Conservation (phyloP, 2,797 vertebrate genomes). For the Poliocrania exsul region DNA sequence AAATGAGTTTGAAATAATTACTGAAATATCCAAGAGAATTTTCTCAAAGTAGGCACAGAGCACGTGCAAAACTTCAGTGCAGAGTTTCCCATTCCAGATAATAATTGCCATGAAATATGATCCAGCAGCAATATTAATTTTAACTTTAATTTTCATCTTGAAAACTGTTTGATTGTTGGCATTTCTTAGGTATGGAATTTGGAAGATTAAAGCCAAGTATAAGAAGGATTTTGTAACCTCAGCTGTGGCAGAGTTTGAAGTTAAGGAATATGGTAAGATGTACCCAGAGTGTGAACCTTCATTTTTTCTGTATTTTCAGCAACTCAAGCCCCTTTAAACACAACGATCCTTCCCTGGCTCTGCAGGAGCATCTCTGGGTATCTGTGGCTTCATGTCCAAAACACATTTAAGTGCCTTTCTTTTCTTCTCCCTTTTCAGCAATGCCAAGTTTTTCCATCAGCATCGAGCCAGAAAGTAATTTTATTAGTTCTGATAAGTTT, state of each 20-base stretch:
- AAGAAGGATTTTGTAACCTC: constrained; percentile 83
- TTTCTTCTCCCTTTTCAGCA: constrained; percentile 77
- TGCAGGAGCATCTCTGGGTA: background rate
- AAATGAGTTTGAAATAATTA: background rate
- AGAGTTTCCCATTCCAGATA: background rate
- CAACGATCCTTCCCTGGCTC: background rate
- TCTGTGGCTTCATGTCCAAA: background rate
- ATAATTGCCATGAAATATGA: background rate
- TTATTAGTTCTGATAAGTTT: constrained; percentile 82
- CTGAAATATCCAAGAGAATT: background rate
- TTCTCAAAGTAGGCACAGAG: background rate
- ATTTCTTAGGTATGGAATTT: constrained; percentile 83
- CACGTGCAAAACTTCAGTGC: background rate
- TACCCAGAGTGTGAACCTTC: background rate
- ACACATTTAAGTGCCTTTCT: background rate
- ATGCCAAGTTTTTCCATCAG: constrained; percentile 87
- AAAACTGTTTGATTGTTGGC: background rate
- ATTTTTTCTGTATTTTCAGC: background rate
- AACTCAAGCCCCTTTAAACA: background rate
- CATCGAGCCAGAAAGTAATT: constrained; percentile 83
- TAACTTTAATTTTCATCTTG: background rate
- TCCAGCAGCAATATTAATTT: background rate
- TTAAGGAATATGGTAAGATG: constrained; percentile 91
- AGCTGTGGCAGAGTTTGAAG: constrained; percentile 83
- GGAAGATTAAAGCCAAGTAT: constrained; percentile 88